These are phyloP conservation scores for Andrena chrysosceles DNA, from an alignment of 2,888 invertebrate species.

Conservation along the genomic window DNA sequence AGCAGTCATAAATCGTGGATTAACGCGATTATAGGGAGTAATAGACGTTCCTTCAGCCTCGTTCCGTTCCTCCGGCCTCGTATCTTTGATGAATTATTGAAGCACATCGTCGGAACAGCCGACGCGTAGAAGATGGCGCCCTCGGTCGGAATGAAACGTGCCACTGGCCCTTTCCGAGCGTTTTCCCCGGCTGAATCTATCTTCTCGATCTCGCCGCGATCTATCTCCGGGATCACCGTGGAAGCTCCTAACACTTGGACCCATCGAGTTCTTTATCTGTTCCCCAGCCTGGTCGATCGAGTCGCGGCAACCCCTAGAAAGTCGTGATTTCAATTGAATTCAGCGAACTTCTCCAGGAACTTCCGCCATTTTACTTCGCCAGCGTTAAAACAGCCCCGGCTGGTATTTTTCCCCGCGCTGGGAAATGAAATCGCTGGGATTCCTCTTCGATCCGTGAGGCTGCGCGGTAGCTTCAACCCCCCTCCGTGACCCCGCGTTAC, in stretches of 20 bases:
- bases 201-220: slow-evolving; percentile 5
- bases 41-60: slow-evolving; percentile 6
- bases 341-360: not conserved
- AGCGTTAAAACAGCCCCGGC: slow-evolving; percentile 11
- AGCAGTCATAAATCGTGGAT: slow-evolving; percentile 3
- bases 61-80: not conserved
- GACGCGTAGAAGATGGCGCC: not conserved
- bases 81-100: slow-evolving; percentile 12
- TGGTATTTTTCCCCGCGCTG: not conserved
- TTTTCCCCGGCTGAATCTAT: not conserved
- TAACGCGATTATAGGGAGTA: slow-evolving; percentile 4
- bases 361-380: not conserved
- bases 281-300: not conserved
- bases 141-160: not conserved
- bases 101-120: not conserved
- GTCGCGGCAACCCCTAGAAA: not conserved
- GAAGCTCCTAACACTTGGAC: not conserved
- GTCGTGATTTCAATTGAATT: not conserved
- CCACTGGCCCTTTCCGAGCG: not conserved
- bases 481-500: not conserved
- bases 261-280: not conserved
- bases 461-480: not conserved
- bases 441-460: not conserved
- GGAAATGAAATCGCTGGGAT: slow-evolving; percentile 41
- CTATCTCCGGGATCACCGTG: not conserved